Conservation (phyloP, 2,113 vertebrate species). For the Apeltes quadracus region DNA sequence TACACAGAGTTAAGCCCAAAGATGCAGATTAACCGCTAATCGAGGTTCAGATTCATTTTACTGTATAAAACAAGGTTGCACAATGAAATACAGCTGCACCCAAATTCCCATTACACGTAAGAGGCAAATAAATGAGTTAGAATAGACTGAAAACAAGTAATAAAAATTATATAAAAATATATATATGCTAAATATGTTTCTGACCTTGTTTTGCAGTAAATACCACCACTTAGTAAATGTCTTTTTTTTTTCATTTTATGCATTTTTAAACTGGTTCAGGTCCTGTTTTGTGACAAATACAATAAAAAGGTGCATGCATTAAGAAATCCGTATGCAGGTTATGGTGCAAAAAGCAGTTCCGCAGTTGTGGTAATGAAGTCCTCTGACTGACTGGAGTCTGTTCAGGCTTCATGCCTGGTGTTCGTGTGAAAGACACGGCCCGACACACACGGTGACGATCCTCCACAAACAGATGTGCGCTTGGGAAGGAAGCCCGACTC, state of each 20-base stretch:
- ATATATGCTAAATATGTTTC: not conserved
- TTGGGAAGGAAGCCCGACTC: not conserved
- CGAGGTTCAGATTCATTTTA: not conserved
- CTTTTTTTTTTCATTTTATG: not conserved
- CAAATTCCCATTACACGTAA: not conserved
- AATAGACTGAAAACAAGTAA: not conserved
- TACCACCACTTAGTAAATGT: too few species aligned
- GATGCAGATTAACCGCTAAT: not conserved
- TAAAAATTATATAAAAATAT: not conserved
- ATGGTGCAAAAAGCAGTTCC: not conserved
- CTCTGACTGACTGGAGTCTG: not conserved
- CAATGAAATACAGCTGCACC: not conserved
- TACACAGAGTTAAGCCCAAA: not conserved
- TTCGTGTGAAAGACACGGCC: constrained; percentile 15
- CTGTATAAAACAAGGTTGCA: not conserved
- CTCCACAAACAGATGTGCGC: constrained; percentile 54
- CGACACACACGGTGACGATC: constrained; percentile 21
- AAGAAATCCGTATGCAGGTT: not conserved
- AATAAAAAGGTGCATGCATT: not conserved
- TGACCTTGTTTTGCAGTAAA: too few species aligned
- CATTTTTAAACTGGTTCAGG: too few species aligned
- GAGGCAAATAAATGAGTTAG: not conserved
- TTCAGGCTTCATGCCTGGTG: not conserved
- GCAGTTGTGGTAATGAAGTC: not conserved
- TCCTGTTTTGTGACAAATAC: not conserved